Conservation (phyloP, 2,888 invertebrate genomes). For the Tuberolachnus salignus region DNA sequence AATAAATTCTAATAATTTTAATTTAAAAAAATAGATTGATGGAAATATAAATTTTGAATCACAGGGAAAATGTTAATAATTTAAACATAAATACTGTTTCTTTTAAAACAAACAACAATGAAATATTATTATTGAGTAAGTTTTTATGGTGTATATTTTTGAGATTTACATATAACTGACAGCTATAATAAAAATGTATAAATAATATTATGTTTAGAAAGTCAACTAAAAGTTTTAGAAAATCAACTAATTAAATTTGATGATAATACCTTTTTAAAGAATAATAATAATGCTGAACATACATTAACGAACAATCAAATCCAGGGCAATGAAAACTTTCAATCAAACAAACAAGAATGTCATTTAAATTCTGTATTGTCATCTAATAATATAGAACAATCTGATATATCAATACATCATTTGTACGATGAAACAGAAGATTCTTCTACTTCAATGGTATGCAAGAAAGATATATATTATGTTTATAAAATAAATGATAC, state of each 20-base stretch:
- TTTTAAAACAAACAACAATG: not conserved
- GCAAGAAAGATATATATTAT: not conserved
- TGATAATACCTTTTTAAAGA: not conserved
- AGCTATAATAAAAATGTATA: not conserved
- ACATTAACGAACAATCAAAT: not conserved
- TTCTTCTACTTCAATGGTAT: conserved; percentile 15
- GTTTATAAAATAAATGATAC: not conserved
- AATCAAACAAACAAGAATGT: conserved; percentile 1
- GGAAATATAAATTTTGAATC: not conserved
- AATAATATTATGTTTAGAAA: not conserved
- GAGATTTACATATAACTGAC: not conserved
- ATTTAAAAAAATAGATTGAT: conserved; percentile 14
- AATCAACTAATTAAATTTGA: not conserved
- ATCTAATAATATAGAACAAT: not conserved
- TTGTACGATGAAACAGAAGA: not conserved
- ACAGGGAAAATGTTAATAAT: not conserved
- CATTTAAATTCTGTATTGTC: conserved; percentile 7
- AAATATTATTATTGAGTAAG: conserved; percentile 1
- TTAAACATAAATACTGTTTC: not conserved
- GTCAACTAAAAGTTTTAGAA: not conserved
- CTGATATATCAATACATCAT: not conserved
- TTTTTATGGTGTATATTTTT: conserved; percentile 5
- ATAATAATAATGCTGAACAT: not conserved
- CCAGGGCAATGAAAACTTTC: not conserved
- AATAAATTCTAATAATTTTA: not conserved